A percentile compares a stretch with the other conserved stretches of the same genome.
Conservation (phyloP, 2,113 vertebrate species). For the Synodontis membranacea region DNA sequence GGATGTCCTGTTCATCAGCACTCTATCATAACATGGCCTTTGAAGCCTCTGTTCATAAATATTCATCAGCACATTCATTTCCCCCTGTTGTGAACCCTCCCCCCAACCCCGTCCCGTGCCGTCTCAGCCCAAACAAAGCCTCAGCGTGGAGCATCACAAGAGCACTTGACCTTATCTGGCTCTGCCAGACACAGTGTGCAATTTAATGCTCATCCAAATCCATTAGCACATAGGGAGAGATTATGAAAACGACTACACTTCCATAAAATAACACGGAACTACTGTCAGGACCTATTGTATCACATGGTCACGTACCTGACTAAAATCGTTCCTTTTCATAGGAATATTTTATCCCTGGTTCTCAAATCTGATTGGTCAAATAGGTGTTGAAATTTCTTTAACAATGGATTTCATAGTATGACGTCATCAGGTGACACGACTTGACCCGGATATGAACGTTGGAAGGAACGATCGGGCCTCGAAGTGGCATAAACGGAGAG, state of each 20-base stretch:
- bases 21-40: conserved; percentile 12
- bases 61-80: conserved; percentile 36
- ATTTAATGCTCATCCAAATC: conserved; percentile 2
- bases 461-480: too few relatives aligned
- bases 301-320: background rate
- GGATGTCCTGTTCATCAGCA: background rate
- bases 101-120: background rate
- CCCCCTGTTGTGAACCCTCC: background rate
- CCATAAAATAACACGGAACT: background rate
- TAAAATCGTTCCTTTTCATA: background rate
- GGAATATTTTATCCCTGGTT: background rate
- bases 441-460: too few relatives aligned
- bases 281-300: background rate
- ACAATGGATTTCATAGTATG: too few relatives aligned
- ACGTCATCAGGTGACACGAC: too few relatives aligned
- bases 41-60: conserved; percentile 44
- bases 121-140: conserved; percentile 42
- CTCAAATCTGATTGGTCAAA: background rate
- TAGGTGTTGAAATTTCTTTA: background rate
- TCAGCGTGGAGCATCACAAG: background rate
- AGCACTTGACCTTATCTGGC: conserved; percentile 5
- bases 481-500: too few relatives aligned
- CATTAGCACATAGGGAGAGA: background rate
- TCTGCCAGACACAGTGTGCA: conserved; percentile 6
- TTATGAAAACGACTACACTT: background rate